Conservation (phyloP, 1,140 invertebrate genomes). For the Eueides isabella region DNA sequence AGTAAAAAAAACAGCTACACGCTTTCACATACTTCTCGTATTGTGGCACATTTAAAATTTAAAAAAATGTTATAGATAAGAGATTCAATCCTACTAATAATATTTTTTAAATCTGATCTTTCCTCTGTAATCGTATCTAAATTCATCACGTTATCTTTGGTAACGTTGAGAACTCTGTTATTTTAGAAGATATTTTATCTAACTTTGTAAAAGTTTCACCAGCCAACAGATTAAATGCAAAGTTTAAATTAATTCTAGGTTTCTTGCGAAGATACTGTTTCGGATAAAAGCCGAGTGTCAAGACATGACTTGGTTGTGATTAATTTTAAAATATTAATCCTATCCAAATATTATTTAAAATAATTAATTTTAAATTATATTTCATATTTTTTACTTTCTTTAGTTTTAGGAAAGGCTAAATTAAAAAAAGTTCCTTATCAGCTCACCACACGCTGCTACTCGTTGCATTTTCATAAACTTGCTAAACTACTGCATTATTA, state of each 20-base stretch:
- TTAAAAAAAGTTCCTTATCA: constrained; percentile 70
- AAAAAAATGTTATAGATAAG: too few relatives aligned
- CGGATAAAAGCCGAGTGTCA: constrained; percentile 45
- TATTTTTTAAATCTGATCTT: neutral
- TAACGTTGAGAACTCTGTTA: constrained; percentile 61
- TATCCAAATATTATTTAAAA: constrained; percentile 16
- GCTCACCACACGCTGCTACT: constrained; percentile 55
- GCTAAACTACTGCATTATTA: constrained; percentile 45
- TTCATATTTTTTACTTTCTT: constrained; percentile 12
- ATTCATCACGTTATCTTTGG: constrained; percentile 58
- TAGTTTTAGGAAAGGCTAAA: constrained; percentile 37
- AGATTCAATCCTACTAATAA: neutral
- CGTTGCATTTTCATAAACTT: constrained; percentile 61
- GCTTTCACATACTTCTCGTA: too few relatives aligned
- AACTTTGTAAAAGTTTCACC: constrained; percentile 69
- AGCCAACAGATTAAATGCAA: constrained; percentile 77
- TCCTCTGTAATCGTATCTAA: constrained; percentile 33
- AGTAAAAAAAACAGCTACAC: neutral
- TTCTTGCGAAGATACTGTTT: constrained; percentile 55
- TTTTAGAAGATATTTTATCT: constrained; percentile 76
- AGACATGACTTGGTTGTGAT: constrained; percentile 45
- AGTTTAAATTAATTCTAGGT: constrained; percentile 78
- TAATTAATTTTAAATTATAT: constrained; percentile 26
- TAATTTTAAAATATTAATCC: constrained; percentile 49
- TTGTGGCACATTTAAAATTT: too few relatives aligned